Evolutionary conservation across 2,888 invertebrate species (phyloP).

Genomic region (Diarsia mendica): DNA sequence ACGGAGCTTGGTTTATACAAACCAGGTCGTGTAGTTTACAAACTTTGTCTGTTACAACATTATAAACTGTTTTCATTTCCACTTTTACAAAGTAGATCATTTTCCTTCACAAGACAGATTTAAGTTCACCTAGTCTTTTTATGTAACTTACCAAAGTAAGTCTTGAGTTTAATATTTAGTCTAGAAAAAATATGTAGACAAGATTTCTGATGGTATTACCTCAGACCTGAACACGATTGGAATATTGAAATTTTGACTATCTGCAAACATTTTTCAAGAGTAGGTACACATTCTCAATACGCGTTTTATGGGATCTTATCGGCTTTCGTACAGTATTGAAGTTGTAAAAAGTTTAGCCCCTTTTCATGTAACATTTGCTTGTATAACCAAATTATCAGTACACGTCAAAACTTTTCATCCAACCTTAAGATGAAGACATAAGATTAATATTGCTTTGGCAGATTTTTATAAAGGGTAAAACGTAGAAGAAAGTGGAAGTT

Average conservation of each 20-base stretch:
- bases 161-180: slow-evolving; percentile 32
- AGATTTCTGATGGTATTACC: slow-evolving; percentile 24
- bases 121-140: slow-evolving; percentile 42
- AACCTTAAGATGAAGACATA: slow-evolving; percentile 55
- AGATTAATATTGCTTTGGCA: slow-evolving; percentile 57
- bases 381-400: slow-evolving; percentile 67
- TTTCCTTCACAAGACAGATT: slow-evolving; percentile 38
- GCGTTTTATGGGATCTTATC: slow-evolving; percentile 83
- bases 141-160: slow-evolving; percentile 29
- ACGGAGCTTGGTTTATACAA: slow-evolving; percentile 25
- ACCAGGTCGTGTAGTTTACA: slow-evolving; percentile 29
- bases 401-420: slow-evolving; percentile 40
- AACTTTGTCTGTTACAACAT: slow-evolving; percentile 45
- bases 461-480: slow-evolving; percentile 53
- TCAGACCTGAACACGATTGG: slow-evolving; percentile 31
- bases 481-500: slow-evolving; percentile 74
- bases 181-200: slow-evolving; percentile 28
- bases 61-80: slow-evolving; percentile 53
- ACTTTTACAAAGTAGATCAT: slow-evolving; percentile 50
- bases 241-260: slow-evolving; percentile 61
- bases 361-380: slow-evolving; percentile 82
- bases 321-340: slow-evolving; percentile 83
- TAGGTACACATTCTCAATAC: slow-evolving; percentile 74
- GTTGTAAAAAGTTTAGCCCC: slow-evolving; percentile 87
- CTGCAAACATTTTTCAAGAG: slow-evolving; percentile 73